Percentiles rank a stretch among this genome's conserved stretches.
phyloP scores from a whole-genome alignment of 1,140 invertebrate species.

The Gryon sp. region DNA sequence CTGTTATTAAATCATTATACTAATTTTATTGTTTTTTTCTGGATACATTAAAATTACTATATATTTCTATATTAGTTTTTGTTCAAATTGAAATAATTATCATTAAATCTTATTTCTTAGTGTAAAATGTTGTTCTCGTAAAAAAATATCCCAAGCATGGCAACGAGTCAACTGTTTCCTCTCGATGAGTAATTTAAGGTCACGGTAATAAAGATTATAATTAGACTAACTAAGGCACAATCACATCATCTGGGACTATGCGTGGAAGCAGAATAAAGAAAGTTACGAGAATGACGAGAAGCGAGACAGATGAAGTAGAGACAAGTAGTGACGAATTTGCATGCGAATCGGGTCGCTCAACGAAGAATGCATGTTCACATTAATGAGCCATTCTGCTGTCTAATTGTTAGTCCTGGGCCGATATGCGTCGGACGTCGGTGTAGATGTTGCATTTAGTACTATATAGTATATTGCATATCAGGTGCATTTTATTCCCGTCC shows the following conservation, averaged over 20 bases:
- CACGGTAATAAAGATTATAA: constrained; percentile 5
- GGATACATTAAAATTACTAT: too few relatives aligned
- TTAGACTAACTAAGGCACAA: constrained; percentile 32
- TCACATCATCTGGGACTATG: constrained; percentile 9
- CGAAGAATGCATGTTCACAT: constrained; percentile 36
- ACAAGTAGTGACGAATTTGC: constrained; percentile 59
- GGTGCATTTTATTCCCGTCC: constrained; percentile 46
- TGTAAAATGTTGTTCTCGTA: too few relatives aligned
- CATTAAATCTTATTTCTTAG: too few relatives aligned
- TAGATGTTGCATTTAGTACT: neutral
- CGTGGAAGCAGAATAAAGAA: constrained; percentile 31
- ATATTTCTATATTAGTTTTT: too few relatives aligned
- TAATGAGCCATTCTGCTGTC: constrained; percentile 46
- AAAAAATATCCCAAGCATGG: too few relatives aligned
- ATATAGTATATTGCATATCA: neutral
- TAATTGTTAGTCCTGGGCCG: constrained; percentile 60
- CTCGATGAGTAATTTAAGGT: constrained; percentile 19
- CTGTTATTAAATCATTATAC: too few relatives aligned
- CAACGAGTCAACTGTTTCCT: neutral
- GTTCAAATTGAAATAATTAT: too few relatives aligned
- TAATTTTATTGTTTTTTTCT: too few relatives aligned
- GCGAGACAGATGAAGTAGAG: neutral
- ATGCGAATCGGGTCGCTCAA: constrained; percentile 56
- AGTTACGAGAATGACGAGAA: constrained; percentile 5
- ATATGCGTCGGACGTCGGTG: neutral